phyloP scores from a whole-genome alignment of 2,888 invertebrate genomes.

The Bruchidius siliquastri region DNA sequence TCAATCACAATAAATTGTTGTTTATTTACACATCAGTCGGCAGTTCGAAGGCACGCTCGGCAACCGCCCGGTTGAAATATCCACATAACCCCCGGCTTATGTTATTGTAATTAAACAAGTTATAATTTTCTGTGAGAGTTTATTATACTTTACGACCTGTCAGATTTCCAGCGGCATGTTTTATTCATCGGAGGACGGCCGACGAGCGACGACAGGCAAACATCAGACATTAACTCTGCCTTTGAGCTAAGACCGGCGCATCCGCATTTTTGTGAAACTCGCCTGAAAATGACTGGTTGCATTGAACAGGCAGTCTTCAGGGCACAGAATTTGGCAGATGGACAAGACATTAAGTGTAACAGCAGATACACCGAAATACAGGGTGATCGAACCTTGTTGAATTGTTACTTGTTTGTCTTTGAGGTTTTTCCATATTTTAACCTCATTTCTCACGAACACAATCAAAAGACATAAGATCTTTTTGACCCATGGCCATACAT shows the following conservation, averaged over 20 bases:
- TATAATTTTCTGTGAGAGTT: constrained; percentile 16
- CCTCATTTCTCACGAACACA: too few species aligned
- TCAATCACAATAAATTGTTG: neutral
- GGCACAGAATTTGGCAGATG: neutral
- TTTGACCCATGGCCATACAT: too few species aligned
- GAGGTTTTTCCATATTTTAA: too few species aligned
- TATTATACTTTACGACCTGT: constrained; percentile 19
- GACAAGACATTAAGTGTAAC: neutral
- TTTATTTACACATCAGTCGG: neutral
- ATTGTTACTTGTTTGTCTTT: too few species aligned
- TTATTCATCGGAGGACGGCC: constrained; percentile 16
- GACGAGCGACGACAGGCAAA: neutral
- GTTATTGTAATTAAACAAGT: constrained; percentile 23
- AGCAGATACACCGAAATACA: too few species aligned
- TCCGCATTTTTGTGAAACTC: neutral
- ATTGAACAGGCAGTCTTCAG: neutral
- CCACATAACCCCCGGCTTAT: constrained; percentile 12
- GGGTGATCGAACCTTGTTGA: too few species aligned
- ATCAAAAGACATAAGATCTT: too few species aligned
- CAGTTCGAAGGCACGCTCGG: neutral
- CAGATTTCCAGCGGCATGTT: constrained; percentile 18
- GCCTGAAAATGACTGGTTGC: neutral
- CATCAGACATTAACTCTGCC: neutral
- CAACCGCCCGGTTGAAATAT: constrained; percentile 18
- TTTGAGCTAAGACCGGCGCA: neutral